Evolutionary conservation across 2,888 invertebrate species (phyloP).

Genomic region (Conistra vaccinii): DNA sequence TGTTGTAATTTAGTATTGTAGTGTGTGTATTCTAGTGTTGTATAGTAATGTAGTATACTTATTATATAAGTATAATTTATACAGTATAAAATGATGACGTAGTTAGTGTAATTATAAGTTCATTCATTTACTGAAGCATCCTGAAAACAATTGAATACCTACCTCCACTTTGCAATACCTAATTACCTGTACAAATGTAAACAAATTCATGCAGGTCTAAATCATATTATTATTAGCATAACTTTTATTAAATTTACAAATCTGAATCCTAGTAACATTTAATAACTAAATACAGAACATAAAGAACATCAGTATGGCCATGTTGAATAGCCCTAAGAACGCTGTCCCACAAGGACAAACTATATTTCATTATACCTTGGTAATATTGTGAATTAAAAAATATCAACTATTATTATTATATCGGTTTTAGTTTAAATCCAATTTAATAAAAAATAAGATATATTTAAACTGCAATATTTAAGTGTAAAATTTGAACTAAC

Average conservation of each 20-base stretch:
- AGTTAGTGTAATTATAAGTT: neutral
- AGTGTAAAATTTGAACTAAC: neutral
- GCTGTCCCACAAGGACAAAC: neutral
- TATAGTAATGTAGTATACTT: too few species aligned
- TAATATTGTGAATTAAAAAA: neutral
- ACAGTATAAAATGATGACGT: neutral
- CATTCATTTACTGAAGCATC: slow-evolving; percentile 21
- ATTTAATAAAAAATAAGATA: too few species aligned
- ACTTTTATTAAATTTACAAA: neutral
- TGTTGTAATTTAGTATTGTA: too few species aligned
- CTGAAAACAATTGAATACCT: neutral
- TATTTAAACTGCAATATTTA: neutral
- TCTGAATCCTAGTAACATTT: neutral
- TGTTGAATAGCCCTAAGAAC: neutral
- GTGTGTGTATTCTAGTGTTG: too few species aligned
- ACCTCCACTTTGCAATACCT: slow-evolving; percentile 11
- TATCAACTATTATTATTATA: neutral
- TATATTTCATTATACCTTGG: neutral
- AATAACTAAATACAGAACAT: neutral
- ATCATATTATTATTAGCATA: neutral
- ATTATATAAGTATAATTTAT: neutral
- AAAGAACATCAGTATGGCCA: neutral
- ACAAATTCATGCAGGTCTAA: neutral
- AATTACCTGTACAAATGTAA: neutral
- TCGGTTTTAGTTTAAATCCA: neutral